These are phyloP conservation scores for Silurus lanzhouensis DNA, from an alignment of 2,797 vertebrate species.

Conservation along the genomic window DNA sequence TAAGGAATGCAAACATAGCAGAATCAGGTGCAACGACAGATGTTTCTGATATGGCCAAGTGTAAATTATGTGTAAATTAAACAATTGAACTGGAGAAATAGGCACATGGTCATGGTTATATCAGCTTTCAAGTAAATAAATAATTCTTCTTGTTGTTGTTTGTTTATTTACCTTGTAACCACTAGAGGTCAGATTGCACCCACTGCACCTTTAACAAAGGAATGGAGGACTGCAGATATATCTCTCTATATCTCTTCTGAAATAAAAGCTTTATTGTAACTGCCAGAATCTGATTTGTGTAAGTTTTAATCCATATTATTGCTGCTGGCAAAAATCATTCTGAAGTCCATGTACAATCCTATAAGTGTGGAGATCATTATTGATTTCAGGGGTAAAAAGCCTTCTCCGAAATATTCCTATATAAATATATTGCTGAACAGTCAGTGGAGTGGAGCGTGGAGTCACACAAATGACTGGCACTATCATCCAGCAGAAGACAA, in stretches of 20 bases:
- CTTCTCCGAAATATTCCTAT: neutral
- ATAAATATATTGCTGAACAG: neutral
- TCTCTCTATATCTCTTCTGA: neutral
- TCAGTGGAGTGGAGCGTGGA: neutral
- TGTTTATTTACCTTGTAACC: neutral
- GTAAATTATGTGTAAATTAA: neutral
- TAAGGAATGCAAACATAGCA: neutral
- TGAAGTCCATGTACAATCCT: neutral
- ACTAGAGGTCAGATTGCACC: neutral
- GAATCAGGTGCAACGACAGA: neutral
- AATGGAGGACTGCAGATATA: too few relatives aligned
- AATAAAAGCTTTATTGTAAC: neutral
- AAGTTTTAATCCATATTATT: neutral
- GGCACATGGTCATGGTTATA: neutral
- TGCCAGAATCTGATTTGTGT: neutral
- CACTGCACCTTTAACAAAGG: neutral
- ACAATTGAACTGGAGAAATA: neutral
- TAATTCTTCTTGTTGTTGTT: neutral
- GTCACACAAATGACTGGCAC: neutral
- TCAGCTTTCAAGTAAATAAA: neutral
- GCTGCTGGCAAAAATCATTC: neutral
- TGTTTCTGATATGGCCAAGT: neutral
- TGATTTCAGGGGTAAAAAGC: neutral
- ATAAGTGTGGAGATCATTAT: constrained; percentile 11
- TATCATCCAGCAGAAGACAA: neutral